Base-by-base conservation (phyloP, 2,113 vertebrate genomes). In the Vanacampus margaritifer region DNA sequence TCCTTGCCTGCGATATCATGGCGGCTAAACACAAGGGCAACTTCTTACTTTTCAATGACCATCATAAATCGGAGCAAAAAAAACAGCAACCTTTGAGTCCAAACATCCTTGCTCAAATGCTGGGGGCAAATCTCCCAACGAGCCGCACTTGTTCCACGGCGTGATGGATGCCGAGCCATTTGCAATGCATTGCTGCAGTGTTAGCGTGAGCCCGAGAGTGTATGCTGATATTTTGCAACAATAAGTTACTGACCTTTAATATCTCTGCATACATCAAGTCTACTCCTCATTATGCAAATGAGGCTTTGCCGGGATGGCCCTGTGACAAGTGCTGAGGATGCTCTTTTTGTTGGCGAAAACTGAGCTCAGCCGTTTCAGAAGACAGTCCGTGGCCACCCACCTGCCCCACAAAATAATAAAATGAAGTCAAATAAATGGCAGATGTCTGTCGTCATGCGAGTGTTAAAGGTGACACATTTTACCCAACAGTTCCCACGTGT, bases 381-480 rank as follows among this genome's bases (percentile, higher is more conserved):
- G 68, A 73, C 75, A 79, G 81, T 77, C 78, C 67, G 68, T 46
- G 73, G 2, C 54, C 23, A 13, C 39, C 12, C 39, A 2, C 37
- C 37, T 11, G 8, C 6, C 6, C 39, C 3, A 3, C 10, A 2
- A 13, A 14, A 16, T 5, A 41, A 35, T 48, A 58, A 39, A 72
- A 71, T 75, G 73, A 81, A 79, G 81, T n/a, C n/a, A n/a, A 73
- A 75, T 39, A 11, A 11, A 39, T 39, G 43, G 46, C 46, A 48
- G 46, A 50, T 23, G 88, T 71, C 68, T 48, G 68, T 78, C 76
- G 73, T 77, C 67, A 37, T 69, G 72, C 80, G 79, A 82, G 79
- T 82, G 77, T 82, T 81, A 72, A 51, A 51, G 21, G n/a, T 11
- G 5, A 23, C n/a, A 9, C 48, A 23, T 23, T 51, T 50, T 19